Base-by-base conservation (phyloP, 2,113 vertebrate genomes). In the Himantopus leucocephalus region DNA sequence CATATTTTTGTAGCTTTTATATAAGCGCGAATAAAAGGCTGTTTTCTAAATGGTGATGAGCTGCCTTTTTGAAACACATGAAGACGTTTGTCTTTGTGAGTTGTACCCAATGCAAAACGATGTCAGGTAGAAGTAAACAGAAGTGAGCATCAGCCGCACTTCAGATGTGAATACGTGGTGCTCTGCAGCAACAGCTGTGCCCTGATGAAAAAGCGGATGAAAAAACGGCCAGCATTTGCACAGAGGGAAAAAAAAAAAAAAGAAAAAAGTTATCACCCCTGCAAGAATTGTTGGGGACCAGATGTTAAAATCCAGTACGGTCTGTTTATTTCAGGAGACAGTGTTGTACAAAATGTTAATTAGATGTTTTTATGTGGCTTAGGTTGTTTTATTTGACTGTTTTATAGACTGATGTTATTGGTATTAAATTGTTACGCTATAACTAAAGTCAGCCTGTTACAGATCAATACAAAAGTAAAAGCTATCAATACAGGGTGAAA, bases 281-380 rank as follows among this genome's bases (percentile, higher is more conserved):
- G 82, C 45, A 97, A 95, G 85, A 97, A 89, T 52, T 93, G 87
- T 85, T 93, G 56, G 63, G 56, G 66, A 66, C 82, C 96, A 98
- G 97, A 96, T 98, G 97, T 96, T 97, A 87, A 96, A 82, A 94
- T 91, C 43, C 34, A 89, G 63, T 66, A 52, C 20, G 19, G 52
- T 63, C 80, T 81, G 88, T 96, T 96, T 95, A 92, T 95, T 98
- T 97, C 93, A 77, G 81, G 77, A 88, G n/a, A 78, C 55, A 70
- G 63, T 79, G 80, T 45, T 94, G 87, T 96, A 96, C 95, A 73
- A 97, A 93, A 94, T 92, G 80, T 95, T 97, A 94, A 97, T 97
- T 58, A 88, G 59, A 55, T 92, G 48, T 13, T 62, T 95, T 97
- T 77, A 91, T 93, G 72, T 10, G 14, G 75, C 47, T 90, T 70